phyloP scores from a whole-genome alignment of 2,113 vertebrate species.

The Sitta europaea region DNA sequence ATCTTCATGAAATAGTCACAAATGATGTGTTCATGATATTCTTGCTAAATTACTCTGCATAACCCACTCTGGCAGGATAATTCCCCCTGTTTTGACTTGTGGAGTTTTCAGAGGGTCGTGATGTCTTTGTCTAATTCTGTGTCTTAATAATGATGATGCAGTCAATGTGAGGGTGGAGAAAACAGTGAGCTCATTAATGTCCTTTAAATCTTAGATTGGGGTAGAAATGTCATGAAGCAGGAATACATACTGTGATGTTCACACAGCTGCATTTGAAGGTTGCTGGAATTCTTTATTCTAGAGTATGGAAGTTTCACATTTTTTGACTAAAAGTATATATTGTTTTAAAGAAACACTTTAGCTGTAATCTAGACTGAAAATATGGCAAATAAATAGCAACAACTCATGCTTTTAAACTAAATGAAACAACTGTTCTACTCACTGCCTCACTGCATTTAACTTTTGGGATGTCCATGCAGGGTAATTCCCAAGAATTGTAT shows the following conservation, averaged over 20 bases:
- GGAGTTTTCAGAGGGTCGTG: neutral
- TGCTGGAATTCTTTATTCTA: neutral
- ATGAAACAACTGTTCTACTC: neutral
- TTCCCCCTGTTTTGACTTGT: neutral
- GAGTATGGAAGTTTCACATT: neutral
- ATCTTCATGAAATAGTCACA: neutral
- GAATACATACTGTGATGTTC: neutral
- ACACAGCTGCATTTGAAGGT: accelerated
- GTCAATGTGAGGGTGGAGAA: neutral
- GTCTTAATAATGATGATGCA: neutral
- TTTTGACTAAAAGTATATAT: neutral
- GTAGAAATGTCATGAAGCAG: neutral
- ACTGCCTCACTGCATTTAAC: neutral
- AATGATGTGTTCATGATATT: neutral
- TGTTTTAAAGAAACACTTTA: neutral
- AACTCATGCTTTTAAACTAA: neutral
- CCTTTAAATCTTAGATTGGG: neutral
- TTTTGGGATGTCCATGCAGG: neutral
- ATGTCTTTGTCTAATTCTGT: neutral
- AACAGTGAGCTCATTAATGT: neutral
- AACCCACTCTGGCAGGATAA: neutral
- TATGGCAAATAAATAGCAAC: neutral
- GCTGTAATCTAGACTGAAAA: neutral
- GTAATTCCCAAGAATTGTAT: neutral
- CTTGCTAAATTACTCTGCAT: neutral